phyloP scores from a whole-genome alignment of 1,140 invertebrate species.

The Propsilocerus akamusi region DNA sequence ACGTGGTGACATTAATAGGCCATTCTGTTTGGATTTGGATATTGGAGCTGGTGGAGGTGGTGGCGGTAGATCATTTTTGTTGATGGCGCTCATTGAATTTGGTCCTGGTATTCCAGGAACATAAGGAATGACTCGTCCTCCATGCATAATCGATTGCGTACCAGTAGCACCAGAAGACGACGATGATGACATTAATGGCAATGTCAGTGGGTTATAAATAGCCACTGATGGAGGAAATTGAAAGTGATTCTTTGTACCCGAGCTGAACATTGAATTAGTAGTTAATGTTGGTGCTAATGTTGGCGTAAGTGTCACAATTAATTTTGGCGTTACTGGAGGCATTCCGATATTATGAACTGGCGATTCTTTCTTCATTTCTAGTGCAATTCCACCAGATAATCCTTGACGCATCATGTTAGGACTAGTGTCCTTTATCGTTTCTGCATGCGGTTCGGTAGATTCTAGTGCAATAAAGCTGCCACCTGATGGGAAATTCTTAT shows the following conservation, averaged over 20 bases:
- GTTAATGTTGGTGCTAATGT: constrained; percentile 35
- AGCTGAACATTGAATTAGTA: constrained; percentile 13
- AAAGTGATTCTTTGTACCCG: constrained; percentile 27
- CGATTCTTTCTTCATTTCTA: constrained; percentile 16
- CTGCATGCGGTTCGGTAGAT: constrained; percentile 17
- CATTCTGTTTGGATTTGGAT: constrained; percentile 6
- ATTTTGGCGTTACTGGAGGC: constrained; percentile 33
- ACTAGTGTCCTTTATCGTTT: constrained; percentile 10
- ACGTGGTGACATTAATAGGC: not conserved
- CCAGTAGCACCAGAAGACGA: constrained; percentile 23
- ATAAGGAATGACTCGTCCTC: constrained; percentile 57
- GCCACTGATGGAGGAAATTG: constrained; percentile 43
- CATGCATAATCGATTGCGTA: constrained; percentile 11
- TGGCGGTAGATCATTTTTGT: constrained; percentile 20
- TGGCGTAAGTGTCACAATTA: constrained; percentile 32
- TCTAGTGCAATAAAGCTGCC: constrained; percentile 21
- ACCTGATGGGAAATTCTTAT: constrained; percentile 19
- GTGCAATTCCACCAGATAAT: constrained; percentile 20
- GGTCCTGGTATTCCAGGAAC: constrained; percentile 76
- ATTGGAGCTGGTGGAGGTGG: constrained; percentile 9
- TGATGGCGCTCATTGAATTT: constrained; percentile 29
- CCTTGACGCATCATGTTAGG: constrained; percentile 21
- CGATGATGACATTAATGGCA: constrained; percentile 28
- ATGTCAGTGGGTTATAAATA: constrained; percentile 47
- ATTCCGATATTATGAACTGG: constrained; percentile 19